phyloP scores from a whole-genome alignment of 1,140 invertebrate genomes.

The Drosophila parabipectinata region DNA sequence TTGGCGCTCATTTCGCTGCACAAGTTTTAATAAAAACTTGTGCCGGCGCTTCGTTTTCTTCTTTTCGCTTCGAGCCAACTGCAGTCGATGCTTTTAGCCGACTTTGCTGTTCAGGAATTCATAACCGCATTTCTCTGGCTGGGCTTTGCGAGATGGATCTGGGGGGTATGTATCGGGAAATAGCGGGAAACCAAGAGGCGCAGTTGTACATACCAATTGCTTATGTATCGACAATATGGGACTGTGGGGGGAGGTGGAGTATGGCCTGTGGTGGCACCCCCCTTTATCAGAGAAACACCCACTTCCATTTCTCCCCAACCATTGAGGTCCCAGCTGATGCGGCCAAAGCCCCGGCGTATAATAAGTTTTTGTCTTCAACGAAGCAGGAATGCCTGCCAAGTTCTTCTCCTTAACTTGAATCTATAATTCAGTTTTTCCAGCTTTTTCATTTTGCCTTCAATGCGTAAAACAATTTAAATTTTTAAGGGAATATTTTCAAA shows the following conservation, averaged over 20 bases:
- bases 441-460: slow-evolving; percentile 23
- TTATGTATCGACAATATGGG: slow-evolving; percentile 77
- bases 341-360: slow-evolving; percentile 46
- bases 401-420: slow-evolving; percentile 52
- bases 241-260: slow-evolving; percentile 1
- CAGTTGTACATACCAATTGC: slow-evolving; percentile 80
- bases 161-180: slow-evolving; percentile 4
- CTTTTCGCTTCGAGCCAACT: slow-evolving; percentile 17
- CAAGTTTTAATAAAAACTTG: slow-evolving; percentile 77
- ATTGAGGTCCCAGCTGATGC: slow-evolving; percentile 62
- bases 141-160: not conserved
- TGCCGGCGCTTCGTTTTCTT: slow-evolving; percentile 4
- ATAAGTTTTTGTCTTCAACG: slow-evolving; percentile 67
- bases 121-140: slow-evolving; percentile 69
- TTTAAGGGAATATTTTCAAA: slow-evolving; percentile 3
- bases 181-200: slow-evolving; percentile 48
- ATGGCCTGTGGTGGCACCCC: not conserved
- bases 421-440: slow-evolving; percentile 62
- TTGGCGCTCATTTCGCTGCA: slow-evolving; percentile 55
- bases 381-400: slow-evolving; percentile 43
- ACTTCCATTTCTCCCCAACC: slow-evolving; percentile 1
- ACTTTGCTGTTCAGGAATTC: slow-evolving; percentile 70
- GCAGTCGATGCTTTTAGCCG: slow-evolving; percentile 37
- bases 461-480: slow-evolving; percentile 40
- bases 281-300: not conserved